A percentile compares a stretch with the other conserved stretches of the same genome.
phyloP scores from a whole-genome alignment of 2,797 vertebrate species.

The Lepilemur ruficaudatus region DNA sequence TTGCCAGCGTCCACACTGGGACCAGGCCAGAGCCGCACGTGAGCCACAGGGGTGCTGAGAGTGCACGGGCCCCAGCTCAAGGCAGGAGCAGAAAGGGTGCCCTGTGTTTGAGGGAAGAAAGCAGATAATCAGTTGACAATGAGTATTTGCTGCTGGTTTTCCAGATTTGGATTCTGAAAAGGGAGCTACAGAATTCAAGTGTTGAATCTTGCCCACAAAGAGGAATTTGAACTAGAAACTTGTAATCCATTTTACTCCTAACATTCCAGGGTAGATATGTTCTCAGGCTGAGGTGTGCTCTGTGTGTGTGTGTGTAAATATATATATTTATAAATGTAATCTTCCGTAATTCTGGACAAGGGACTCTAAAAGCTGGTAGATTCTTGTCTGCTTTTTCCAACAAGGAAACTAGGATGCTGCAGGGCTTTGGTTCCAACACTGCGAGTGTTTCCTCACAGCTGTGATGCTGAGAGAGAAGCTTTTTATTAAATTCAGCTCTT shows the following conservation, averaged over 20 bases:
- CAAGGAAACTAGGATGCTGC: background rate
- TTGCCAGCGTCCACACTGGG: background rate
- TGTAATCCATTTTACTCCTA: background rate
- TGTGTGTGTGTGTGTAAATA: background rate
- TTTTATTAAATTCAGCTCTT: background rate
- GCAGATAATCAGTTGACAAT: background rate
- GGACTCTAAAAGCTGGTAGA: background rate
- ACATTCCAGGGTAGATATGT: background rate
- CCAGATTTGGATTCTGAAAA: background rate
- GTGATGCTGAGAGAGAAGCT: background rate
- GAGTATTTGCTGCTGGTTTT: background rate
- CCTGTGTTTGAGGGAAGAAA: background rate
- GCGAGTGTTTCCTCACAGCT: background rate
- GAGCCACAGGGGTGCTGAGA: background rate
- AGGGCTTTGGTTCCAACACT: background rate
- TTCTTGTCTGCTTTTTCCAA: background rate
- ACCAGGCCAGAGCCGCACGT: background rate
- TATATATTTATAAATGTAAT: background rate
- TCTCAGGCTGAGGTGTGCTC: background rate
- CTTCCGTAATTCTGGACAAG: background rate
- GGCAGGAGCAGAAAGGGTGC: fast-evolving
- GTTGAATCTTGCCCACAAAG: background rate
- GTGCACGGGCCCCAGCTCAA: background rate
- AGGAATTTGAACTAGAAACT: constrained; percentile 36
- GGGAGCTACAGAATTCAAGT: fast-evolving